These are phyloP conservation scores for Eilema caniola DNA, from an alignment of 2,888 invertebrate genomes.

Conservation along the genomic window DNA sequence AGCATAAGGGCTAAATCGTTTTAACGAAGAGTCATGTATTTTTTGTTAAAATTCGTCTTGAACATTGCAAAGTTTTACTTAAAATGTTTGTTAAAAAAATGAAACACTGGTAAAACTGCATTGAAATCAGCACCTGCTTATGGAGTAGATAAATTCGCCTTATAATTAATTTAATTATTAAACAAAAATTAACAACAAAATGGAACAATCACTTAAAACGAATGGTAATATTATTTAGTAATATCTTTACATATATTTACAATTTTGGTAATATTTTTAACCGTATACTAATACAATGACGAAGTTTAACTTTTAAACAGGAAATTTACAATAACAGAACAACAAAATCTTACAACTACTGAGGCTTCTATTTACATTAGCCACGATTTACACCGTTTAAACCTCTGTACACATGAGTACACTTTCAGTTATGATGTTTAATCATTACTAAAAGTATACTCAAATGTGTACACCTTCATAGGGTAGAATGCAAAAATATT, in stretches of 20 bases:
- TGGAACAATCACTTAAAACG: slow-evolving; percentile 84
- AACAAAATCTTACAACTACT: slow-evolving; percentile 70
- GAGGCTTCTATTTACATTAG: slow-evolving; percentile 73
- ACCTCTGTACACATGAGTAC: slow-evolving; percentile 20
- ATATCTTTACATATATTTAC: slow-evolving; percentile 87
- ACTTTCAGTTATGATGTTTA: not conserved
- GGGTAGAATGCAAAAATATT: slow-evolving; percentile 25
- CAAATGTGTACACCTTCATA: slow-evolving; percentile 24
- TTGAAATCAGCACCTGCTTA: slow-evolving; percentile 48
- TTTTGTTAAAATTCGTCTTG: slow-evolving; percentile 2
- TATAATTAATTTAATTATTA: slow-evolving; percentile 70
- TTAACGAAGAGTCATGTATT: not conserved
- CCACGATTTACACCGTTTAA: slow-evolving; percentile 56
- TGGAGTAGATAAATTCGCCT: slow-evolving; percentile 50
- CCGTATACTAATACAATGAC: slow-evolving; percentile 84
- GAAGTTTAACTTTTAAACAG: slow-evolving; percentile 75
- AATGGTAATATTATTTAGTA: slow-evolving; percentile 87
- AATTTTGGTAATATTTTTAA: slow-evolving; percentile 82
- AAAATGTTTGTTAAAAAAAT: not conserved
- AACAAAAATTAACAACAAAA: slow-evolving; percentile 85
- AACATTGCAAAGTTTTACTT: not conserved
- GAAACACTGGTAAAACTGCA: slow-evolving; percentile 48
- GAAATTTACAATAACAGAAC: slow-evolving; percentile 80
- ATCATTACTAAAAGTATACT: slow-evolving; percentile 3
- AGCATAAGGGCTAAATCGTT: not conserved